Base-by-base conservation (phyloP, 35 echinoderm and acorn worm genomes). In the Diadema setosum region DNA sequence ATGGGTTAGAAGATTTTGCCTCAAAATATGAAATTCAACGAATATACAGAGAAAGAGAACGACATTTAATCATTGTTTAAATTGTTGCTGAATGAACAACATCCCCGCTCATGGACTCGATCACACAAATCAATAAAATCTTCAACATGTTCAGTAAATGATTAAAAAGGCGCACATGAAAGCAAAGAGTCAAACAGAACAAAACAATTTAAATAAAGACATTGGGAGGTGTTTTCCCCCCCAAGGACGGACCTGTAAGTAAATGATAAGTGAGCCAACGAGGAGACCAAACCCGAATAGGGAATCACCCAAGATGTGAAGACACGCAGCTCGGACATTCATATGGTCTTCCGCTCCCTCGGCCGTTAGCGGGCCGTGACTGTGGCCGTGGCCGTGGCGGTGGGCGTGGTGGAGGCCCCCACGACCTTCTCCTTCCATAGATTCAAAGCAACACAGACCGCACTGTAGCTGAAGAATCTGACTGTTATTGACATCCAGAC, bases 301-400 rank as follows among this genome's bases (percentile, higher is more conserved):
- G 30, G 78, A 65, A 14, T 92, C 90, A 20, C 90, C 90, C 14
- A 92, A 64, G 39, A 92, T 84, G 43, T 87, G 90, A 1, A 92
- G 42, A 8, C 70, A 81, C 31, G 83, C 90, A 16, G 90, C 90
- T 33, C 90, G 43, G 0, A 92, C 35, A 48, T 92, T 92, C 44
- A 92, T 46, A 36, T 86, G 86, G 17, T 92, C 70, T 21, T 29
- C 23, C 7, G n/a, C 39, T 5, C 41, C 58, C 23, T 61, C 25
- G 39, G 31, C 35, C 4, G 25, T 18, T 0, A 42, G 56, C 0
- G 35, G 37, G 24, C 83, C 83, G 35, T 86, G 83, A 41, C 58
- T 45, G 17, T 69, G 31, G 3, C 83, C 83, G 60, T 69, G 58
- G 3, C 83, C 83, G 4, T 23, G 25, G 39, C 20, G 44, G 4